Evolutionary conservation across 2,797 vertebrate species (phyloP).

Genomic region (Coregonus suidteri): DNA sequence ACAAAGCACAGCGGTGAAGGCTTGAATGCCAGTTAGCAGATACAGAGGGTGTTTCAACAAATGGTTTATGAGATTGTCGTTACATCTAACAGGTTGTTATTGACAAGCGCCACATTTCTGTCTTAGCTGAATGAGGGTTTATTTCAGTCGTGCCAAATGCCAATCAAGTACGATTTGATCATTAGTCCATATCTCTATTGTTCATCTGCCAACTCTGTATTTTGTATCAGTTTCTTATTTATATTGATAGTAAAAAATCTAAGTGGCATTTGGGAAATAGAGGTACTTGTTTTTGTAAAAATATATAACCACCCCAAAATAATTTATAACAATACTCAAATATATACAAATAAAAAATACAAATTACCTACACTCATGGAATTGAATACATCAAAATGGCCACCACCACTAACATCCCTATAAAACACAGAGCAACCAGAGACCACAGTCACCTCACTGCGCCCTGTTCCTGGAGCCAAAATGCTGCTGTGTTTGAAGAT

Average conservation of each 20-base stretch:
- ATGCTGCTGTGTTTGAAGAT: constrained; percentile 75
- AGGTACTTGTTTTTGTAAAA: background rate
- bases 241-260: background rate
- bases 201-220: background rate
- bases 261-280: background rate
- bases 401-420: constrained; percentile 43
- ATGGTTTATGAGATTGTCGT: background rate
- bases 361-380: background rate
- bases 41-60: background rate
- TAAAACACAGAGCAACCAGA: constrained; percentile 65
- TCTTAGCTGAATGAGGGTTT: background rate
- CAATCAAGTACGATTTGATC: background rate
- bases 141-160: background rate
- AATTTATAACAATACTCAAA: background rate
- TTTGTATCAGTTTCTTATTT: background rate
- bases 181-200: background rate
- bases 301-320: background rate
- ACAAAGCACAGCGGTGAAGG: background rate
- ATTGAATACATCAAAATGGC: constrained; percentile 44
- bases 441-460: constrained; percentile 67
- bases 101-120: background rate
- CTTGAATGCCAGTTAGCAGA: background rate
- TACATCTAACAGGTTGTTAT: background rate
- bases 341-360: too few species aligned
- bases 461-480: constrained; percentile 61